Evolutionary conservation across 2,113 vertebrate species (phyloP), one percentile per base, ranked within the genome.

Genomic region (Ictalurus furcatus): DNA sequence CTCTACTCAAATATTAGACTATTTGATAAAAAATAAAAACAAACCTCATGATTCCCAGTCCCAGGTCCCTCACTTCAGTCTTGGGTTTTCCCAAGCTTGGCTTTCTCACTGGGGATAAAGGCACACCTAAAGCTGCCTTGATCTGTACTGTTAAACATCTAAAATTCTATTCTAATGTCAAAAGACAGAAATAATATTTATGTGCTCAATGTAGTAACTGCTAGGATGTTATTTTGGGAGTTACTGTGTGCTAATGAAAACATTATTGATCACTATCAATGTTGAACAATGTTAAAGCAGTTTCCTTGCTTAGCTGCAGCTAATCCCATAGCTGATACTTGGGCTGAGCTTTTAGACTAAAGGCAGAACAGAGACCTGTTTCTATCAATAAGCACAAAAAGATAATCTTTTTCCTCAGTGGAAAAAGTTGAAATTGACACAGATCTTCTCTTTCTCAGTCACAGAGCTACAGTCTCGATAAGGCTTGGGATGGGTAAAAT

Each of bases 191-290:
- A 67, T 48, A 59, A 54, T 34, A 81, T 89, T 34, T 16, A 79
- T 82, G 76, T 59, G 30, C 78, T 81, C 25, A 25, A n/a, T 80
- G 80, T 25, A 90, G 83, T 65, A 25, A 87, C 80, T 84, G 80
- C 83, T 87, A 82, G 65, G 28, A 73, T 88, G 69, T 56, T 88
- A 82, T 86, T 71, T 86, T 89, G 86, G 78, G 82, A 65, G 88
- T 84, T 89, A 85, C 86, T 91, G 85, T 88, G 89, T 88, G 89
- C 88, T 95, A 94, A 95, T 93, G 92, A 93, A 94, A 94, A 91
- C 90, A 92, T 92, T 95, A 95, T 95, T 95, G 95, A 96, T 94
- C 91, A 93, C 87, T 88, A 90, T 91, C 44, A 48, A 48, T 48
- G 44, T 86, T 61, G 67, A 91, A 92, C 93, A 94, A 95, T 89